These are phyloP conservation scores for Gastrophryne carolinensis DNA, from an alignment of 2,797 vertebrate species.

Conservation along the genomic window DNA sequence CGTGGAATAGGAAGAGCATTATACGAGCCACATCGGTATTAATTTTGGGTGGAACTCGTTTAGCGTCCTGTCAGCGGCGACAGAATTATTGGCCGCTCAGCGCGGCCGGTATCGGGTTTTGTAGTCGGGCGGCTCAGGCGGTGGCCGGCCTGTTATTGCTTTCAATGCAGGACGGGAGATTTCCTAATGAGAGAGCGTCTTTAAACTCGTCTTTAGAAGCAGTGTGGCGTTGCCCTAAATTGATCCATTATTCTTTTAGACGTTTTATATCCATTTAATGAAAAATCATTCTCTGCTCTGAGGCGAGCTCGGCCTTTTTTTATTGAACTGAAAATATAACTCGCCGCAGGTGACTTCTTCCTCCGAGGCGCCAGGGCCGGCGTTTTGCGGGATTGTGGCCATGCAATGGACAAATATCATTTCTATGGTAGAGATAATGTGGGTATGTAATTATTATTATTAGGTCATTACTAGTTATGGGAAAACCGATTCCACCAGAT, in stretches of 20 bases:
- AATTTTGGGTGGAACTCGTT: constrained; percentile 2
- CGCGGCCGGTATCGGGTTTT: neutral
- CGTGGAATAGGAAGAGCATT: neutral
- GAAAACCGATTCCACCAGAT: too few relatives aligned
- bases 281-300: constrained; percentile 23
- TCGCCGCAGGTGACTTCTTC: neutral
- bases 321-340: neutral
- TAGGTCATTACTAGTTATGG: too few relatives aligned
- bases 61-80: neutral
- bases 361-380: too few relatives aligned
- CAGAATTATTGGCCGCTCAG: constrained; percentile 15
- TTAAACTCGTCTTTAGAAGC: constrained; percentile 17
- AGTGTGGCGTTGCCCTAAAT: constrained; percentile 15
- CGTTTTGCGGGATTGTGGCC: too few relatives aligned
- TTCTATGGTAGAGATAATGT: too few relatives aligned
- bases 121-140: neutral
- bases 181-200: constrained; percentile 31
- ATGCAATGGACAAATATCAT: too few relatives aligned
- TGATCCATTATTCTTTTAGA: constrained; percentile 30
- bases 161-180: neutral
- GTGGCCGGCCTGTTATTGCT: neutral
- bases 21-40: neutral
- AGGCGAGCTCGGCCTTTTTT: neutral
- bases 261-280: constrained; percentile 31
- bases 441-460: too few relatives aligned